A percentile compares a stretch with the other conserved stretches of the same genome.
Evolutionary conservation across 2,888 invertebrate genomes (phyloP).

Genomic region (Caradrina clavipalpis): DNA sequence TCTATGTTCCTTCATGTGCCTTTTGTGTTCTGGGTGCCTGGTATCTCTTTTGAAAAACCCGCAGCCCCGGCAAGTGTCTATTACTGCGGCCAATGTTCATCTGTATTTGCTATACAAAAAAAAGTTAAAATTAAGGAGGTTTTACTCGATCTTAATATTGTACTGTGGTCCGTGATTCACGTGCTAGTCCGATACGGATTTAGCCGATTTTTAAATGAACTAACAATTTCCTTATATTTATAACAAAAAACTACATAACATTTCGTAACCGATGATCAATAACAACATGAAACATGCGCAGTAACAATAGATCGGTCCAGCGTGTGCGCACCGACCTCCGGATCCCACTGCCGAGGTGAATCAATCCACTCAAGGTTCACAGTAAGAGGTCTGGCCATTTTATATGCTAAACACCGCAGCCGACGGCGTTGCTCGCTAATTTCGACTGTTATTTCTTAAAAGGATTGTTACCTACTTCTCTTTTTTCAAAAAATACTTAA

Average conservation of each 20-base stretch:
- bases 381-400: constrained; percentile 82
- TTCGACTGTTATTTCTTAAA: constrained; percentile 42
- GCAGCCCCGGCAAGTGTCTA: too few species aligned
- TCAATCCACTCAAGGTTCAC: constrained; percentile 85
- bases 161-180: too few species aligned
- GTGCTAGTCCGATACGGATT: too few species aligned
- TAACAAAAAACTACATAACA: background rate
- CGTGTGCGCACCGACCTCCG: constrained; percentile 73
- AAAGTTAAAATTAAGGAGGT: too few species aligned
- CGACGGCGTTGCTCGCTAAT: constrained; percentile 45
- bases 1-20: too few species aligned
- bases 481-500: too few species aligned
- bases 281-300: constrained; percentile 20
- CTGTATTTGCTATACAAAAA: too few species aligned
- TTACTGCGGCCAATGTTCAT: too few species aligned
- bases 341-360: constrained; percentile 81
- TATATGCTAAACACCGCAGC: constrained; percentile 56
- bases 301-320: constrained; percentile 46
- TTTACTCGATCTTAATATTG: too few species aligned
- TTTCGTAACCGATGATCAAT: constrained; percentile 39
- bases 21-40: too few species aligned
- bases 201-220: too few species aligned
- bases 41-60: too few species aligned
- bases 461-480: background rate
- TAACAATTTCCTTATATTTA: background rate